Conservation (phyloP, 2,797 vertebrate species). For the Margarornis squamiger region DNA sequence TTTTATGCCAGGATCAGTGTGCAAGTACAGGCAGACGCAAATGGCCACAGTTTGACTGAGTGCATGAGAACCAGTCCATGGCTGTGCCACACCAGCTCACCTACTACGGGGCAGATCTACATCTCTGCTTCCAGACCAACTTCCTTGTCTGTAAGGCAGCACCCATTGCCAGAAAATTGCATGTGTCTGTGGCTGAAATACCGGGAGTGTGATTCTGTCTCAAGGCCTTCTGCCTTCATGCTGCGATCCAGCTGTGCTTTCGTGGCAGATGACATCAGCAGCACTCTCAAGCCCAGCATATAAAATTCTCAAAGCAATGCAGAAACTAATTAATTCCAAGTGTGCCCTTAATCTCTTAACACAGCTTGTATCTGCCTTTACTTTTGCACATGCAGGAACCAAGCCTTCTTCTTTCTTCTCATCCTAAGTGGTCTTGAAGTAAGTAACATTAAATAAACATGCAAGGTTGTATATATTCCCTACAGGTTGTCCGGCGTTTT, state of each 20-base stretch:
- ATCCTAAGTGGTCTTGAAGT: conserved; percentile 16
- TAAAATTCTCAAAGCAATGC: conserved; percentile 32
- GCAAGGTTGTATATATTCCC: conserved; percentile 22
- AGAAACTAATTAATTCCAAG: conserved; percentile 70
- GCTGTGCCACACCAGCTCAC: neutral
- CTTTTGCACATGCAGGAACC: conserved; percentile 1
- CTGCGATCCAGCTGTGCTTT: conserved; percentile 36
- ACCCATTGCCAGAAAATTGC: conserved; percentile 29
- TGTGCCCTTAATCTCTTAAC: conserved; percentile 47
- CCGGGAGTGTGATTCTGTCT: conserved; percentile 16
- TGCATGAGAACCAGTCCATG: accelerated
- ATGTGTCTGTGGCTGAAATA: neutral
- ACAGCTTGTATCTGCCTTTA: conserved; percentile 32
- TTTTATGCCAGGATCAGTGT: neutral
- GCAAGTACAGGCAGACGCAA: neutral
- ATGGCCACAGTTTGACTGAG: neutral
- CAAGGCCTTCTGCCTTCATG: neutral
- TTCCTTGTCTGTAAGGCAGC: neutral
- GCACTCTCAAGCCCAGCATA: neutral
- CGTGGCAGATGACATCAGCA: conserved; percentile 43
- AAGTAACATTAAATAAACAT: conserved; percentile 60
- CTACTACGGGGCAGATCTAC: neutral
- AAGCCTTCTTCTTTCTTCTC: conserved; percentile 32
- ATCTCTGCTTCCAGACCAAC: neutral
- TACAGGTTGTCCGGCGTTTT: neutral